Percentiles rank a stretch among this genome's conserved stretches.
phyloP scores from a whole-genome alignment of 1,140 invertebrate species.

The Caerostris extrusa region DNA sequence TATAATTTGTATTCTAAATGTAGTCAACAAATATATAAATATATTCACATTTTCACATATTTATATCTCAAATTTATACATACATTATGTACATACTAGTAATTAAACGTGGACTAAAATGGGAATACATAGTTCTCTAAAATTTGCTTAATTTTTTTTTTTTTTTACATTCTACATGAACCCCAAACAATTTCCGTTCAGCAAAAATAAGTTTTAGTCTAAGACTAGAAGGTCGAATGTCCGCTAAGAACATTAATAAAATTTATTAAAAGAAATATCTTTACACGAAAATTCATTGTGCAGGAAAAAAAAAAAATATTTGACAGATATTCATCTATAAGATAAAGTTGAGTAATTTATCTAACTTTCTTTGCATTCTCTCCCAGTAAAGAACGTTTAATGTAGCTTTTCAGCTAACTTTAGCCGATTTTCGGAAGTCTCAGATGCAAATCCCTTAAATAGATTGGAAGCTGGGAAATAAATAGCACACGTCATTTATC shows the following conservation, averaged over 20 bases:
- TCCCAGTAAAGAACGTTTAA: not conserved
- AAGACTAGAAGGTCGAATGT: not conserved
- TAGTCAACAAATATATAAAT: too few relatives aligned
- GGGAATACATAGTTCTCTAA: too few relatives aligned
- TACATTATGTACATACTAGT: too few relatives aligned
- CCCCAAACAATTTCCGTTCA: too few relatives aligned
- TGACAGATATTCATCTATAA: slow-evolving; percentile 4
- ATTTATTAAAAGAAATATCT: slow-evolving; percentile 4
- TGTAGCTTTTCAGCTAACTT: not conserved
- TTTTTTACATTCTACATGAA: too few relatives aligned
- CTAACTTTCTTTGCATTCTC: slow-evolving; percentile 54
- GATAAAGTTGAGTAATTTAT: slow-evolving; percentile 67
- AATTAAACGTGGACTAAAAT: too few relatives aligned
- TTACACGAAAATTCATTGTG: not conserved
- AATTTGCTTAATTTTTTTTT: too few relatives aligned
- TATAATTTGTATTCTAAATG: too few relatives aligned
- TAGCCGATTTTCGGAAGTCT: slow-evolving; percentile 31
- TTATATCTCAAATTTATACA: too few relatives aligned
- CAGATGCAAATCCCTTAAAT: slow-evolving; percentile 65
- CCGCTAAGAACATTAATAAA: slow-evolving; percentile 1
- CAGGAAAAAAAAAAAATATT: not conserved
- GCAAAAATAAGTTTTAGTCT: not conserved
- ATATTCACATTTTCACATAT: too few relatives aligned
- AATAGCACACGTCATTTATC: slow-evolving; percentile 50
- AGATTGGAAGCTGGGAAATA: slow-evolving; percentile 47